Evolutionary conservation across 2,797 vertebrate genomes (phyloP).

Genomic region (Capromys pilorides): DNA sequence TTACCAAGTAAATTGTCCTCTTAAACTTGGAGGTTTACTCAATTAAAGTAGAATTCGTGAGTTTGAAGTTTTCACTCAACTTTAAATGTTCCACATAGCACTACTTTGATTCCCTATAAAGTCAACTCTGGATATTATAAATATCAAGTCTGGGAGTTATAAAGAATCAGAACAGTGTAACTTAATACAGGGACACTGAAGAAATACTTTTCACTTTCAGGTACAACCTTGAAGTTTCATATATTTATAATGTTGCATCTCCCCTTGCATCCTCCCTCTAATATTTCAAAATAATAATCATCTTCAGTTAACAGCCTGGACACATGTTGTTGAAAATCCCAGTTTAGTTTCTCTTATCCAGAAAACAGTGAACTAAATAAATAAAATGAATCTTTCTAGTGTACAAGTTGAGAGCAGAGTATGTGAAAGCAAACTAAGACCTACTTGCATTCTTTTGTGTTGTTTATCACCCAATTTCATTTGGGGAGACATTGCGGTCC

Average conservation of each 20-base stretch:
- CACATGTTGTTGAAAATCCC: slow-evolving; percentile 18
- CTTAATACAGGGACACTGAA: not conserved
- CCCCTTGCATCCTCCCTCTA: not conserved
- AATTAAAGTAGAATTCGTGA: slow-evolving; percentile 51
- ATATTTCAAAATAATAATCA: slow-evolving; percentile 39
- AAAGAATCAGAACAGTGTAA: slow-evolving; percentile 29
- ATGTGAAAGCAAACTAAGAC: slow-evolving; percentile 44
- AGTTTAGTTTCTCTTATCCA: not conserved
- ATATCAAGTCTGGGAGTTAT: slow-evolving; percentile 12
- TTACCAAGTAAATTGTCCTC: slow-evolving; percentile 56
- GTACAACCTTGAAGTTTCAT: not conserved
- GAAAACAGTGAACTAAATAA: slow-evolving; percentile 60
- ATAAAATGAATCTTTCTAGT: slow-evolving; percentile 63
- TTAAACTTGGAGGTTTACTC: slow-evolving; percentile 33
- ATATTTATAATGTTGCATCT: not conserved
- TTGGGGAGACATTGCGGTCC: slow-evolving; percentile 60
- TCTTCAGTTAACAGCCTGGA: slow-evolving; percentile 44
- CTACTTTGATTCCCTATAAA: slow-evolving; percentile 69
- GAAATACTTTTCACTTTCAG: slow-evolving; percentile 25
- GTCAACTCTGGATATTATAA: slow-evolving; percentile 58
- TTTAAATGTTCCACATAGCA: slow-evolving; percentile 52
- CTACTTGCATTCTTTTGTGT: slow-evolving; percentile 61
- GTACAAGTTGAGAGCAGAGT: slow-evolving; percentile 41
- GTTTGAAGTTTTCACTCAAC: slow-evolving; percentile 47
- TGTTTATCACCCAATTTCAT: slow-evolving; percentile 76